These are phyloP conservation scores for Orius laevigatus DNA, from an alignment of 1,140 invertebrate genomes.

Conservation along the genomic window DNA sequence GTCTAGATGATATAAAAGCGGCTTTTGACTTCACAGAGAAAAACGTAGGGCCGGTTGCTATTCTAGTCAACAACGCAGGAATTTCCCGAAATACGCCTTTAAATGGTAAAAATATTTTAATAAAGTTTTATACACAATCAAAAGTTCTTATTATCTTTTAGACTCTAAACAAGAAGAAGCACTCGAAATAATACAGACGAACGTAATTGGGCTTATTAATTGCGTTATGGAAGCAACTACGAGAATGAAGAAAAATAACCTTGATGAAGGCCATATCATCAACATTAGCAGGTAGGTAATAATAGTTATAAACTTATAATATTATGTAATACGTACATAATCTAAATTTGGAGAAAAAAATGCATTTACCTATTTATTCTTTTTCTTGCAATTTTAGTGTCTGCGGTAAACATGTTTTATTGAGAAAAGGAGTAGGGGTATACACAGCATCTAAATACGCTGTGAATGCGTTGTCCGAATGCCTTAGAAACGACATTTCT, in stretches of 20 bases:
- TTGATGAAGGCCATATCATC: constrained; percentile 26
- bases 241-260: constrained; percentile 29
- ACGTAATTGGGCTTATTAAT: constrained; percentile 35
- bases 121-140: too few relatives aligned
- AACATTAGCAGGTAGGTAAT: constrained; percentile 27
- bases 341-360: background rate
- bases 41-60: constrained; percentile 29
- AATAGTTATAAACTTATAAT: too few relatives aligned
- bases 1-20: constrained; percentile 30
- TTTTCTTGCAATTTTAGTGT: constrained; percentile 9
- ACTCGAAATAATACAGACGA: constrained; percentile 30
- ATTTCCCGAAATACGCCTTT: constrained; percentile 2
- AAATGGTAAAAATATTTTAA: background rate
- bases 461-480: constrained; percentile 43
- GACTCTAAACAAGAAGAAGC: constrained; percentile 22
- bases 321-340: too few relatives aligned
- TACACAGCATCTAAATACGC: constrained; percentile 54
- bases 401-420: constrained; percentile 8
- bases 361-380: background rate
- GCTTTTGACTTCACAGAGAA: constrained; percentile 30
- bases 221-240: constrained; percentile 35
- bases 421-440: constrained; percentile 22
- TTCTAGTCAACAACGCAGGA: constrained; percentile 26
- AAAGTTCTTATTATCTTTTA: background rate
- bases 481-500: constrained; percentile 43